Evolutionary conservation across 2,888 invertebrate genomes (phyloP).

Genomic region (Drosophila differens): DNA sequence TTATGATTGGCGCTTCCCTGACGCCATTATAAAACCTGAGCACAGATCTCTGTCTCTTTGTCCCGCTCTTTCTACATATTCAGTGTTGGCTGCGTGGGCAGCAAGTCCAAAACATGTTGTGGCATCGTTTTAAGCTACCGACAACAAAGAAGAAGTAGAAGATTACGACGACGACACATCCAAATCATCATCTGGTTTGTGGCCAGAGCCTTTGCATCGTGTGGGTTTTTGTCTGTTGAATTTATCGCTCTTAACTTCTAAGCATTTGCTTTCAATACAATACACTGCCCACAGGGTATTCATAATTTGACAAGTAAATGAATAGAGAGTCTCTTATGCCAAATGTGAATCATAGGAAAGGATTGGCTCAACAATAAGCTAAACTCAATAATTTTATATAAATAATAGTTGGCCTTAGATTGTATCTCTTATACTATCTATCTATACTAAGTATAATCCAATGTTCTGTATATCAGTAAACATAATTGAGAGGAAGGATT

Average conservation of each 20-base stretch:
- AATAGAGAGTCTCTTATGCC: not conserved
- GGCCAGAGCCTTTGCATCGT: slow-evolving; percentile 57
- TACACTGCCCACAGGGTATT: slow-evolving; percentile 9
- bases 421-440: no score
- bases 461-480: not conserved
- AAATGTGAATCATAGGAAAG: not conserved
- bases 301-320: not conserved
- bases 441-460: not conserved
- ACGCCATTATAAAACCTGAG: slow-evolving; percentile 48
- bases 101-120: slow-evolving; percentile 52
- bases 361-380: not conserved
- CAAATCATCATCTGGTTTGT: slow-evolving; percentile 38
- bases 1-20: slow-evolving; percentile 68
- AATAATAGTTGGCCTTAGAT: not conserved
- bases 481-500: not conserved
- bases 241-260: slow-evolving; percentile 77
- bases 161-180: slow-evolving; percentile 29
- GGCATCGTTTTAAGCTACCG: slow-evolving; percentile 61
- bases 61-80: slow-evolving; percentile 7
- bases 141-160: slow-evolving; percentile 5
- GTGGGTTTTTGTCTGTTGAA: slow-evolving; percentile 73
- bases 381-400: not conserved
- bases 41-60: slow-evolving; percentile 7
- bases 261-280: slow-evolving; percentile 56
- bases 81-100: slow-evolving; percentile 51